Conservation (phyloP, 2,797 vertebrate genomes). For the Myotis pilosus region DNA sequence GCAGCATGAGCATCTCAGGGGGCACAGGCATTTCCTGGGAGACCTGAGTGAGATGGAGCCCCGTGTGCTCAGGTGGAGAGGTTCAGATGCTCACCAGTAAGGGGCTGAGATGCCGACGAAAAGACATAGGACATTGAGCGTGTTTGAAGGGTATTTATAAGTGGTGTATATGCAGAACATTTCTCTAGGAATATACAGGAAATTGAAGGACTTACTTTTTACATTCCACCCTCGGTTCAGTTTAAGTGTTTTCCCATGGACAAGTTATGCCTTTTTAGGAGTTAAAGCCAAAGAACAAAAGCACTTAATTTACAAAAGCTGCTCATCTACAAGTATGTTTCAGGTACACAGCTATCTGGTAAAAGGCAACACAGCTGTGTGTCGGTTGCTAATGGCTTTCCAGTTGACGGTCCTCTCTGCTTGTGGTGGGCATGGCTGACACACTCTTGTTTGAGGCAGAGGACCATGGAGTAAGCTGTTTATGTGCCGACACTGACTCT, state of each 20-base stretch:
- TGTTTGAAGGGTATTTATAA: not conserved
- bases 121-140: not conserved
- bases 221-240: not conserved
- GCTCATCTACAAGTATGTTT: not conserved
- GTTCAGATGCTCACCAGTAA: no score
- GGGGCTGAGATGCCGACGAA: not conserved
- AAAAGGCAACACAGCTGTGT: not conserved
- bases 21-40: not conserved
- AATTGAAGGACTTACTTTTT: not conserved
- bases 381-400: not conserved
- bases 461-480: not conserved
- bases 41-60: not conserved
- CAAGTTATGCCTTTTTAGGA: not conserved
- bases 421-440: not conserved
- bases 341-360: not conserved
- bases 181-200: not conserved
- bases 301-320: not conserved
- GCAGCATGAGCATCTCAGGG: not conserved
- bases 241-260: not conserved
- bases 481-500: not conserved
- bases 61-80: not conserved
- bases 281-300: constrained; percentile 21
- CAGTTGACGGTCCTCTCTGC: not conserved
- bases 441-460: not conserved
- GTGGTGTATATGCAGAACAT: not conserved